Conservation (phyloP, 2,888 invertebrate species). For the Noctua janthina region DNA sequence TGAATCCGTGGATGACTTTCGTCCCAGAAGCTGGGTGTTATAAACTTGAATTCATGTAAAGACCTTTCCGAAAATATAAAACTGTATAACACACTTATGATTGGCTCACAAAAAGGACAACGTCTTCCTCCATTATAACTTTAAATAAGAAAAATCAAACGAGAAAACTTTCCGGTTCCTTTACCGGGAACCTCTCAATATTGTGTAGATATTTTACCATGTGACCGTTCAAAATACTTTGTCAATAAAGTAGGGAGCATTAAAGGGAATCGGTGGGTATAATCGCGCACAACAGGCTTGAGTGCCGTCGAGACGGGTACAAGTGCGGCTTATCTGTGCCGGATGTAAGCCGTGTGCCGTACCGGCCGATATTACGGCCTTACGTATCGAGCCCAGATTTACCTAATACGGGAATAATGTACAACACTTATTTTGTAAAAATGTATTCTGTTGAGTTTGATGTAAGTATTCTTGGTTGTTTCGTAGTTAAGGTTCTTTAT, state of each 20-base stretch:
- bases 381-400: slow-evolving; percentile 64
- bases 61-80: neutral
- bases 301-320: slow-evolving; percentile 72
- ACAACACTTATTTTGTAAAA: slow-evolving; percentile 33
- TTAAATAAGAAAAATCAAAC: slow-evolving; percentile 52
- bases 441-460: neutral
- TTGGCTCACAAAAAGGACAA: slow-evolving; percentile 18
- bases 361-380: slow-evolving; percentile 64
- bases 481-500: neutral
- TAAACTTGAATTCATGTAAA: neutral
- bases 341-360: slow-evolving; percentile 72
- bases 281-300: slow-evolving; percentile 62
- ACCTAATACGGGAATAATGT: slow-evolving; percentile 63
- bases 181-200: slow-evolving; percentile 11
- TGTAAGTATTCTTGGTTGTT: neutral
- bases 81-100: slow-evolving; percentile 10
- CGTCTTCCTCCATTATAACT: slow-evolving; percentile 45
- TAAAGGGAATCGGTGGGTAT: slow-evolving; percentile 62
- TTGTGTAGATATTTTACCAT: slow-evolving; percentile 49
- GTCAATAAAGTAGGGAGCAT: slow-evolving; percentile 59
- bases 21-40: neutral
- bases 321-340: slow-evolving; percentile 76
- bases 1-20: neutral
- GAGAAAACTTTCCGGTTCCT: slow-evolving; percentile 37
- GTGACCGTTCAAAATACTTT: slow-evolving; percentile 58